Percentiles rank a stretch among this genome's conserved stretches.
phyloP scores from a whole-genome alignment of 2,888 invertebrate species.

The Gymnocheta viridis region DNA sequence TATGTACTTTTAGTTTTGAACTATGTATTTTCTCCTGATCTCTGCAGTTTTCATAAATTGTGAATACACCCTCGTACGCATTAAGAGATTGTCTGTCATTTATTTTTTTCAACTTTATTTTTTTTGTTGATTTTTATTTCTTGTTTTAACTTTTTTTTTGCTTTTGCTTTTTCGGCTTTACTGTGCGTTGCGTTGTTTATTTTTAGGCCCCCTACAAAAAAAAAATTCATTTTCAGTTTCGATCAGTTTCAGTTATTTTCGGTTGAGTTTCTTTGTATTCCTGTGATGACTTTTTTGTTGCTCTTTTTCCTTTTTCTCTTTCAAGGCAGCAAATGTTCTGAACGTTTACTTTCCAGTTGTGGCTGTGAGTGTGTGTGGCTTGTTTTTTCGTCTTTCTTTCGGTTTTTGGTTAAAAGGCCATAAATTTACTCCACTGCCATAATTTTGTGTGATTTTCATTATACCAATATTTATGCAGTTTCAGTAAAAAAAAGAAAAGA shows the following conservation, averaged over 20 bases:
- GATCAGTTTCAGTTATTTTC: constrained; percentile 70
- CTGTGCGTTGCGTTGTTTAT: constrained; percentile 63
- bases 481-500: constrained; percentile 12
- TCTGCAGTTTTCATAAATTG: neutral
- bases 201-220: constrained; percentile 71
- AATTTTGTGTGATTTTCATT: constrained; percentile 74
- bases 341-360: constrained; percentile 23
- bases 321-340: constrained; percentile 19
- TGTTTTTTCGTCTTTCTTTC: constrained; percentile 33
- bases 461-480: constrained; percentile 66
- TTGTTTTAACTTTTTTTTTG: constrained; percentile 62
- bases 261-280: constrained; percentile 56
- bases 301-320: neutral
- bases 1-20: neutral
- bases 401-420: constrained; percentile 72
- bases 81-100: constrained; percentile 49
- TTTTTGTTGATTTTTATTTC: constrained; percentile 61
- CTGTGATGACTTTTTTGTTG: constrained; percentile 25
- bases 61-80: constrained; percentile 39
- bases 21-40: neutral
- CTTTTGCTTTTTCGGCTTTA: constrained; percentile 73
- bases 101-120: constrained; percentile 29
- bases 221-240: constrained; percentile 70
- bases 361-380: constrained; percentile 21
- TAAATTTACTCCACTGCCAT: constrained; percentile 75